Evolutionary conservation across 1,140 invertebrate genomes (phyloP), one percentile per base, ranked within the genome.

Genomic region (Drosophila sulfurigaster): DNA sequence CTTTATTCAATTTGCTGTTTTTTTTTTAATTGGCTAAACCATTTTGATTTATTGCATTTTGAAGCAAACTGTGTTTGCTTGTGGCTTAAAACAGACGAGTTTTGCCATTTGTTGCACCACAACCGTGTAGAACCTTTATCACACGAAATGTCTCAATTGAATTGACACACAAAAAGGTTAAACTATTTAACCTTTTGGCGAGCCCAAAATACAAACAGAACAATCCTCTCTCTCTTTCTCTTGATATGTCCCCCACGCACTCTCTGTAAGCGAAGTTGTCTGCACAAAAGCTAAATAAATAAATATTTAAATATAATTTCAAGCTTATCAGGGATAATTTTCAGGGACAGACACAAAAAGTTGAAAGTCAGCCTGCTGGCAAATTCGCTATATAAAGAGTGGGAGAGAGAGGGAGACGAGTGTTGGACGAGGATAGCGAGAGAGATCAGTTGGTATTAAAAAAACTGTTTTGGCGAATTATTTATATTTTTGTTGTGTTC

Each of bases 291-390:
- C n/a, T 16, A 73, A 76, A 65, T 70, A 59, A 69, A 70, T 78
- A 78, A 81, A 64, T 68, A 82, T 70, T 76, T 54, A 79, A 88
- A 82, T 74, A 79, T 77, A 82, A 82, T 82, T 87, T 87, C 56
- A 66, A 68, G 82, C 79, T 86, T 87, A 86, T 64, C 52, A 41
- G 51, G 60, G 76, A 79, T 87, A 46, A 86, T 81, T 68, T 52
- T 25, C 52, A 51, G 38, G 46, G 30, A 28, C 54, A 51, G 51
- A 38, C 48, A 46, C 48, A 41, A 43, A 43, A 78, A 75, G 63
- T 65, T 68, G 20, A 83, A 78, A 86, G 75, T 75, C 67, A 70
- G 66, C 20, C 57, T 20, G 30, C 1, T 4, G 38, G 30, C 25
- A 48, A 38, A 60, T 28, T 49, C 41, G 43, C 20, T 11, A 52